Conservation (phyloP, 1,140 invertebrate species). For the Drosophila tani region DNA sequence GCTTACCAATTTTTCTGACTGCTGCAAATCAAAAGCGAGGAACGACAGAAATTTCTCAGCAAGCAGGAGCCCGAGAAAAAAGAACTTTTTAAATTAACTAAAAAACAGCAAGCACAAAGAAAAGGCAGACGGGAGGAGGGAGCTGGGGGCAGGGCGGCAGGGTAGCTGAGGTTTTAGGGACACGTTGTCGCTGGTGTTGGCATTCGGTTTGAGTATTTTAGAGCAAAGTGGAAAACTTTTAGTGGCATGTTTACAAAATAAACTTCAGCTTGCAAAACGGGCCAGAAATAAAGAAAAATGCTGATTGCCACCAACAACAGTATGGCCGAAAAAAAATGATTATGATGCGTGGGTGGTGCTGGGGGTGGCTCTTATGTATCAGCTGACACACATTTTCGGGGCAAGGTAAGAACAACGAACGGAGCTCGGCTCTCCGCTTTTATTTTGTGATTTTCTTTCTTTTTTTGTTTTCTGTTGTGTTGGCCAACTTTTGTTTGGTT, state of each 20-base stretch:
- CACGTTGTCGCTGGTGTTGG: constrained; percentile 78
- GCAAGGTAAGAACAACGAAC: constrained; percentile 67
- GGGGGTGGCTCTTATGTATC: constrained; percentile 39
- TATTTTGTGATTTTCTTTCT: constrained; percentile 16
- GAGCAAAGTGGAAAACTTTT: constrained; percentile 84
- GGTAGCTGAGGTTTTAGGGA: constrained; percentile 9
- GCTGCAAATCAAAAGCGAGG: constrained; percentile 77
- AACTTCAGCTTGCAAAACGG: constrained; percentile 78
- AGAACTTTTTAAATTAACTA: constrained; percentile 84
- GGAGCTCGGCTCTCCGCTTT: constrained; percentile 17
- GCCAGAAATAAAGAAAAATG: constrained; percentile 71
- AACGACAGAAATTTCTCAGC: constrained; percentile 30
- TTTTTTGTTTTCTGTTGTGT: constrained; percentile 9
- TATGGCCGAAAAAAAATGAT: constrained; percentile 59
- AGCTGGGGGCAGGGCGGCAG: neutral
- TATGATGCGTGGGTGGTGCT: constrained; percentile 57
- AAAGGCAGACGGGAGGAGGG: neutral
- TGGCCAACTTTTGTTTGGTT: constrained; percentile 74
- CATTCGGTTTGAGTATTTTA: constrained; percentile 83
- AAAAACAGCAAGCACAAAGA: constrained; percentile 61
- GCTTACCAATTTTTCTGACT: constrained; percentile 82
- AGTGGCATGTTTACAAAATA: constrained; percentile 84
- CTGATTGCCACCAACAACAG: constrained; percentile 67
- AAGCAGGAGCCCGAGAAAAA: constrained; percentile 38
- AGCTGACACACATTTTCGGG: constrained; percentile 73